Base-by-base conservation (phyloP, 2,888 invertebrate genomes). In the Drosophila rubida region DNA sequence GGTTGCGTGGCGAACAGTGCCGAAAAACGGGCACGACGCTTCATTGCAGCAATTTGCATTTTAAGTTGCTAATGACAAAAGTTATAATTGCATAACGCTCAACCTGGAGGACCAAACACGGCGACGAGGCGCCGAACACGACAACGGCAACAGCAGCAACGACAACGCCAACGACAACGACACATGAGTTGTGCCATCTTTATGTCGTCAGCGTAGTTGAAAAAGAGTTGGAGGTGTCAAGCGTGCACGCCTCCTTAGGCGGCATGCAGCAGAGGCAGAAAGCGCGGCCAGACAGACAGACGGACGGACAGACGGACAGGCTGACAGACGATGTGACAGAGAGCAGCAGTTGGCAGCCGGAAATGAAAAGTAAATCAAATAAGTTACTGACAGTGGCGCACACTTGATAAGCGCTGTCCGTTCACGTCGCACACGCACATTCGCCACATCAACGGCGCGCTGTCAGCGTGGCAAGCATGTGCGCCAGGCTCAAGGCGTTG, bases 21-120 rank as follows among this genome's bases (percentile, higher is more conserved):
- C 81, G 54, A 78, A 82, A 82, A 70, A 53, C 64, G 44, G 57
- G 60, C 51, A 65, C 75, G 72, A 80, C 88, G 84, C 88, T 88
- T 85, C 88, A 85, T 88, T 85, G 84, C 84, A 79, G 84, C 88
- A 85, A 85, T 87, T 87, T 88, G 88, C 90, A 75, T 79, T 87
- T 83, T 84, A 88, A 89, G 88, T 89, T 90, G 90, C 90, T 89
- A 90, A 90, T 87, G 90, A 89, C 88, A 88, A 90, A 90, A 90
- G 88, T 90, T 90, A 87, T 89, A 90, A 90, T 90, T 90, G 90
- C 90, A 89, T 89, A 85, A 90, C 87, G 85, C 85, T 84, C 86
- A 77, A 74, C 84, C 64, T 80, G 75, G 55, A 71, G 72, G 51
- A 60, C 51, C 19, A 45, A 41, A 37, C 32, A 23, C 14, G 48